phyloP scores from a whole-genome alignment of 2,888 invertebrate species.

The Alcis repandata region DNA sequence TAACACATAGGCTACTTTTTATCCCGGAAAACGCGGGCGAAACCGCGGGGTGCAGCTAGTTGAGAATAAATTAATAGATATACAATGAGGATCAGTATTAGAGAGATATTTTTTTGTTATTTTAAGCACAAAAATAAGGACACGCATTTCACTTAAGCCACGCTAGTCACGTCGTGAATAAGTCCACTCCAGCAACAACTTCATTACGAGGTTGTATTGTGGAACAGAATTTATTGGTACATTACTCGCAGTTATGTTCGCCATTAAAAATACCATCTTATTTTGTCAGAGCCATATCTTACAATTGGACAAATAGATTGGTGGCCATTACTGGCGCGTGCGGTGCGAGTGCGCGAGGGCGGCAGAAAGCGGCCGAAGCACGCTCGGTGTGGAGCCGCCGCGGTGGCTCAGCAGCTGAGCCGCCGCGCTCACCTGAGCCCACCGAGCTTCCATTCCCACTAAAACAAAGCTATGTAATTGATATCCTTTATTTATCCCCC shows the following conservation, averaged over 20 bases:
- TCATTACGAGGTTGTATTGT: slow-evolving; percentile 56
- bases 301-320: slow-evolving; percentile 69
- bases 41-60: no score
- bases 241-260: slow-evolving; percentile 62
- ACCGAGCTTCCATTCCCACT: slow-evolving; percentile 44
- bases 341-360: background rate
- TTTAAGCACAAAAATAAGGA: background rate
- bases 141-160: background rate
- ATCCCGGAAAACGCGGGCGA: no score
- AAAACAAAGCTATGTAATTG: slow-evolving; percentile 52
- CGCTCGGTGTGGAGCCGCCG: background rate
- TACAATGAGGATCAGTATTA: no score
- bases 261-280: slow-evolving; percentile 71
- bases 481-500: slow-evolving; percentile 62
- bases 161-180: slow-evolving; percentile 14
- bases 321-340: slow-evolving; percentile 54
- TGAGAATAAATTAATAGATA: no score
- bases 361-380: background rate
- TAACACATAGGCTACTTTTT: no score
- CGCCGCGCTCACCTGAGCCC: slow-evolving; percentile 59
- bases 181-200: slow-evolving; percentile 50
- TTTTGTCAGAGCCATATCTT: slow-evolving; percentile 68
- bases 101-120: no score
- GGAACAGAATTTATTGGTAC: slow-evolving; percentile 58
- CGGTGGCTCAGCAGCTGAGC: no score